Evolutionary conservation across 2,888 invertebrate genomes (phyloP).

Genomic region (Hipparchia semele): DNA sequence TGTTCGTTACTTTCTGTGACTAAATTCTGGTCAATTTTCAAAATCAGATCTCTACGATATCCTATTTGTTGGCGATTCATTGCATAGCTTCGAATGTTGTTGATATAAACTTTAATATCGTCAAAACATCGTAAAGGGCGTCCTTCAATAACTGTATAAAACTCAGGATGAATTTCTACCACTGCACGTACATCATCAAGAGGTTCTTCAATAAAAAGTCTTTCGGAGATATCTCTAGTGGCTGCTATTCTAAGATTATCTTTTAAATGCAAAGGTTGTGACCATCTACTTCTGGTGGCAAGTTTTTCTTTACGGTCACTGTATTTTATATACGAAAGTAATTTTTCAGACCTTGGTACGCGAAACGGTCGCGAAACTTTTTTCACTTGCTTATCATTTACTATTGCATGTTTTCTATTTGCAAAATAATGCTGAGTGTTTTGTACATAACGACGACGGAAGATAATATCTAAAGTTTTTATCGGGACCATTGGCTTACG

Average conservation of each 20-base stretch:
- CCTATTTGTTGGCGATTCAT: slow-evolving; percentile 78
- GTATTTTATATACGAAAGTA: slow-evolving; percentile 74
- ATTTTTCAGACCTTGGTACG: slow-evolving; percentile 69
- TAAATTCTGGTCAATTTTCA: slow-evolving; percentile 66
- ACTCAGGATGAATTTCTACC: slow-evolving; percentile 85
- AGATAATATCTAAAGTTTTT: slow-evolving; percentile 74
- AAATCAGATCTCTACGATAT: slow-evolving; percentile 67
- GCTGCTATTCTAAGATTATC: slow-evolving; percentile 73
- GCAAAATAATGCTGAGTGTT: slow-evolving; percentile 78
- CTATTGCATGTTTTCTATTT: slow-evolving; percentile 64
- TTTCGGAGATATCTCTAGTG: slow-evolving; percentile 78
- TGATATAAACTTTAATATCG: slow-evolving; percentile 82
- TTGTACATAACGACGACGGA: slow-evolving; percentile 70
- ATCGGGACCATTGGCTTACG: slow-evolving; percentile 71
- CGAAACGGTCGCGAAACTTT: slow-evolving; percentile 62
- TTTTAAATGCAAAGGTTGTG: slow-evolving; percentile 65
- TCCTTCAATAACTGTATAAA: slow-evolving; percentile 85
- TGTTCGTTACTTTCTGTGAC: slow-evolving; percentile 62
- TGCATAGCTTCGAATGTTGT: slow-evolving; percentile 76
- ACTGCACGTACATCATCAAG: slow-evolving; percentile 82
- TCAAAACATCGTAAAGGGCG: slow-evolving; percentile 83
- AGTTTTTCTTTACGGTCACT: slow-evolving; percentile 71
- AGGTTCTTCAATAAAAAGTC: slow-evolving; percentile 83
- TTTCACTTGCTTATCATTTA: slow-evolving; percentile 44
- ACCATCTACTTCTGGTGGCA: slow-evolving; percentile 52